phyloP scores from a whole-genome alignment of 2,888 invertebrate species.

The Diplolepis rosae region DNA sequence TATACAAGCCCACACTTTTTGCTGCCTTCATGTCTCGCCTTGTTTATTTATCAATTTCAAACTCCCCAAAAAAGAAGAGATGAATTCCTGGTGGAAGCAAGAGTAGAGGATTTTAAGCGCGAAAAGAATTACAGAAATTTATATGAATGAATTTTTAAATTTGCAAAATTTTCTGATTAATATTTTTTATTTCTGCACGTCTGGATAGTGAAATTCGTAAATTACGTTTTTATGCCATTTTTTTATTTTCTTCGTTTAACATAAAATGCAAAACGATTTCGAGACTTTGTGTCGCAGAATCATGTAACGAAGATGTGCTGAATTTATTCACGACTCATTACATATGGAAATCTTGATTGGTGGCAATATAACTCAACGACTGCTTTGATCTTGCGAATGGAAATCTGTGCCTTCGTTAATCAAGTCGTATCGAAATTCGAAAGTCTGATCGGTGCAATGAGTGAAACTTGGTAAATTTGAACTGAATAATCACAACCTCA shows the following conservation, averaged over 20 bases:
- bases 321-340: background rate
- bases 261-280: background rate
- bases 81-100: background rate
- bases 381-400: background rate
- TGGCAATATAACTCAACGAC: background rate
- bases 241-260: background rate
- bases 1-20: slow-evolving; percentile 7
- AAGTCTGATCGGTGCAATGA: background rate
- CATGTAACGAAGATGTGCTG: background rate
- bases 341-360: background rate
- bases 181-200: background rate
- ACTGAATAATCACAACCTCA: slow-evolving; percentile 38
- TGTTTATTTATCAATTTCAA: slow-evolving; percentile 1
- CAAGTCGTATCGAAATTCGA: background rate
- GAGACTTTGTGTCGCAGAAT: background rate
- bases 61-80: background rate
- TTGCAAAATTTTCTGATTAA: background rate
- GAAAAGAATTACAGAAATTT: background rate
- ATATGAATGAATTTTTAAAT: background rate
- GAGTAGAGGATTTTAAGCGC: background rate
- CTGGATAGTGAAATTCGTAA: background rate
- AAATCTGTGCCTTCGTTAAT: background rate
- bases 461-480: slow-evolving; percentile 31
- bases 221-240: background rate
- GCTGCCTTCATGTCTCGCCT: background rate